Conservation (phyloP, 2,797 vertebrate species). For the Poeciliopsis paucimaculata region DNA sequence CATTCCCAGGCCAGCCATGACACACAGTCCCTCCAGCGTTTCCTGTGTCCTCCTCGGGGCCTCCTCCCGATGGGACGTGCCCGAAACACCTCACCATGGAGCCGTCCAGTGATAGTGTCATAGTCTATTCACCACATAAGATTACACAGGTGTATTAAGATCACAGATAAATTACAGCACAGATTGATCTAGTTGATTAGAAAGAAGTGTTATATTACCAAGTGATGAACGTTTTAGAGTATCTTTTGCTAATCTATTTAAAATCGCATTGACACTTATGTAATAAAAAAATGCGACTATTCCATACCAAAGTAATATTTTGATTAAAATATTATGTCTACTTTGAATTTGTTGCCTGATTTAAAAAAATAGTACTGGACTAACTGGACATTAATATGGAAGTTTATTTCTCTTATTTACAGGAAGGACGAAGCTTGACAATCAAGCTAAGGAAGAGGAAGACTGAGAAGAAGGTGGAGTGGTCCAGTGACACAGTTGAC, state of each 20-base stretch:
- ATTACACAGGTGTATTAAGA: background rate
- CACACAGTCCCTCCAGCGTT: too few species aligned
- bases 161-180: background rate
- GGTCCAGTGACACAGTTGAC: conserved; percentile 94
- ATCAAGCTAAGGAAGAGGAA: conserved; percentile 94
- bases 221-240: background rate
- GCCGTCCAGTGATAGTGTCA: background rate
- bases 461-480: conserved; percentile 95
- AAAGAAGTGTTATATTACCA: background rate
- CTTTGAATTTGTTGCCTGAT: background rate
- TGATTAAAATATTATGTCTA: background rate
- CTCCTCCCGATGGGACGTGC: too few species aligned
- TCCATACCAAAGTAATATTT: background rate
- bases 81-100: too few species aligned
- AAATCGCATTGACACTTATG: background rate
- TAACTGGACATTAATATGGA: background rate
- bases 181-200: background rate
- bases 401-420: conserved; percentile 14
- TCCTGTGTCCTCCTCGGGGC: too few species aligned
- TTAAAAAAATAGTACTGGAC: background rate
- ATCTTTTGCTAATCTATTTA: background rate
- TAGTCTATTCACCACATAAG: background rate
- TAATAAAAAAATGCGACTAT: background rate
- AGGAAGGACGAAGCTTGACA: conserved; percentile 93
- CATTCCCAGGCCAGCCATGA: too few species aligned